These are phyloP conservation scores for Rhamnusium bicolor DNA, from an alignment of 2,888 invertebrate species.

Conservation along the genomic window DNA sequence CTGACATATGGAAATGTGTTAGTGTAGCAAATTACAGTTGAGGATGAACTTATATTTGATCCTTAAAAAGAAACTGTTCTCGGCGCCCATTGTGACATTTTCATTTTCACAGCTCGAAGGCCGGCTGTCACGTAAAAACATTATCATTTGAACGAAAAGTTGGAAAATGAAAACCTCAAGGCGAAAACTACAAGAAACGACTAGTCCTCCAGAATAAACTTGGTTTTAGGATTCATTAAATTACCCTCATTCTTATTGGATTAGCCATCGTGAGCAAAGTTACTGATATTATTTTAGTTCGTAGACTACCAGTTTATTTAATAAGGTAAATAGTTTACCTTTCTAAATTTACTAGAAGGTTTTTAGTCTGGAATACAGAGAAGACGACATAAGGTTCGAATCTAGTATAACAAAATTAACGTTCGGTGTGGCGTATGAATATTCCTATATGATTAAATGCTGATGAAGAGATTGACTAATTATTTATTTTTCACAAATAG, in stretches of 20 bases:
- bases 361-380: no score
- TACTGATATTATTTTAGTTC: constrained; percentile 10
- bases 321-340: background rate
- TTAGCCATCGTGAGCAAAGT: background rate
- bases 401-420: no score
- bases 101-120: constrained; percentile 16
- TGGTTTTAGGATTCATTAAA: background rate
- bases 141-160: constrained; percentile 17
- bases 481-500: no score
- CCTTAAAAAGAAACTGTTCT: background rate
- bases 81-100: constrained; percentile 1
- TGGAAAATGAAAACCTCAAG: constrained; percentile 22
- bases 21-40: no score
- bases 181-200: constrained; percentile 7
- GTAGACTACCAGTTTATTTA: background rate
- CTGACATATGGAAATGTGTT: no score
- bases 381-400: no score
- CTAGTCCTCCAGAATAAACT: constrained; percentile 2
- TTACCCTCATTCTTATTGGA: constrained; percentile 18
- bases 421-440: no score
- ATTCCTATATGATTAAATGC: no score
- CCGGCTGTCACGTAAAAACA: constrained; percentile 7
- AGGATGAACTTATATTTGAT: no score
- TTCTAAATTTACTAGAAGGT: background rate
- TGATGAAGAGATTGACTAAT: no score